Evolutionary conservation across 2,888 invertebrate species (phyloP).

Genomic region (Tricholauxania praeusta): DNA sequence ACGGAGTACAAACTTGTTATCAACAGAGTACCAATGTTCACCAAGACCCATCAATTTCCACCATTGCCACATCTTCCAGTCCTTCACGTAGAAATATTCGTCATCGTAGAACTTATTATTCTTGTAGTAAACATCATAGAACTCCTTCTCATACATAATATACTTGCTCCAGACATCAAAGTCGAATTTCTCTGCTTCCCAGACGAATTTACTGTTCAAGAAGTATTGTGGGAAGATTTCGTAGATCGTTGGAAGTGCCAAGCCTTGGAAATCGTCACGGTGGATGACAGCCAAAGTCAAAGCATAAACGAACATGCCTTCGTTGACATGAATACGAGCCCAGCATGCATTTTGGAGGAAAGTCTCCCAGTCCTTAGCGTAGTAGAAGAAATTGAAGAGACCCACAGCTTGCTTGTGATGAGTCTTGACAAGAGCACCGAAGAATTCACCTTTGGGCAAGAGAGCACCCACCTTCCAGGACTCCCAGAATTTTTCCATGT

Average conservation of each 20-base stretch:
- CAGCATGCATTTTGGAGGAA: conserved; percentile 77
- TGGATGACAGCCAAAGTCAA: conserved; percentile 73
- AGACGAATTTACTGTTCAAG: conserved; percentile 71
- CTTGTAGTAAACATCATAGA: conserved; percentile 62
- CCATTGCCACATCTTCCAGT: conserved; percentile 63
- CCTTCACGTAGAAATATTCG: conserved; percentile 57
- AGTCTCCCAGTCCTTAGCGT: conserved; percentile 76
- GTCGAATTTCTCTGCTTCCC: conserved; percentile 56
- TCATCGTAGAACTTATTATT: conserved; percentile 49
- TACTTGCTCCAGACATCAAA: conserved; percentile 47
- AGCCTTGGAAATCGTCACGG: conserved; percentile 70
- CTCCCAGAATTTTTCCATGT: conserved; percentile 65
- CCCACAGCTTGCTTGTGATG: conserved; percentile 70
- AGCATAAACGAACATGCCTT: conserved; percentile 73
- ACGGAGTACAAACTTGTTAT: conserved; percentile 54
- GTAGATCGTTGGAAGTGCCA: conserved; percentile 74
- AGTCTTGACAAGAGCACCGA: conserved; percentile 32
- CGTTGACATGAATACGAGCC: conserved; percentile 73
- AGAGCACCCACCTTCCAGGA: conserved; percentile 69
- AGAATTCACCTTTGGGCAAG: conserved; percentile 43
- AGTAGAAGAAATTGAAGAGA: conserved; percentile 75
- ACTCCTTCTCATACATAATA: conserved; percentile 55
- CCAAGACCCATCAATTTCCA: conserved; percentile 63
- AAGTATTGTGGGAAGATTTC: conserved; percentile 75
- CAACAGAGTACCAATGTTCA: conserved; percentile 55